phyloP scores from a whole-genome alignment of 35 echinoderm and acorn worm genomes.

The Amphiura filiformis region DNA sequence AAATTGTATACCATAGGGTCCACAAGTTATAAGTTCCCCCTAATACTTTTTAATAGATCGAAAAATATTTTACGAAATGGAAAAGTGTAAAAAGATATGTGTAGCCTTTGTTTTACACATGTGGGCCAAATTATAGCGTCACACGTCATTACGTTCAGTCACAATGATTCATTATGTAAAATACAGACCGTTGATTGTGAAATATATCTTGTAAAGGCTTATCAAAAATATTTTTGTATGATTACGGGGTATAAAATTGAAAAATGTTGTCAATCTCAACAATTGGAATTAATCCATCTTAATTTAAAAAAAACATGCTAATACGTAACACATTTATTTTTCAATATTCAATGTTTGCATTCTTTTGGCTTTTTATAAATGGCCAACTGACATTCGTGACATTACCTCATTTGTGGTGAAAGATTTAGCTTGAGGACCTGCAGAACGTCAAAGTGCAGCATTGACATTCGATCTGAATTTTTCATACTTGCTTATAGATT shows the following conservation, averaged over 20 bases:
- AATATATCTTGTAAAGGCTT: not conserved
- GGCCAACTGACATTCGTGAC: not conserved
- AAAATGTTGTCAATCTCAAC: not conserved
- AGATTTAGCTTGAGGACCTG: not conserved
- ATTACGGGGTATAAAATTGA: not conserved
- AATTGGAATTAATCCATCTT: not conserved
- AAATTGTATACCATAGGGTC: too few species aligned
- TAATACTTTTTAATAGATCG: too few species aligned
- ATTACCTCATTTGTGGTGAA: not conserved
- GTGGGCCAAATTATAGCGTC: too few species aligned
- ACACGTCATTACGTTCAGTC: too few species aligned
- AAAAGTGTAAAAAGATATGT: too few species aligned
- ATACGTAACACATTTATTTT: not conserved
- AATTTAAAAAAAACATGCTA: not conserved
- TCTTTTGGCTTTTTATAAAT: not conserved
- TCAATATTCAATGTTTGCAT: conserved; percentile 12
- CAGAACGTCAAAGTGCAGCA: not conserved
- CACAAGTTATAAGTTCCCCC: too few species aligned
- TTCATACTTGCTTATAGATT: not conserved
- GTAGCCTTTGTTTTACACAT: too few species aligned
- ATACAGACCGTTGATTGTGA: too few species aligned
- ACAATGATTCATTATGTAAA: too few species aligned
- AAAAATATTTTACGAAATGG: too few species aligned
- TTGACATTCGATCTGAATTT: not conserved
- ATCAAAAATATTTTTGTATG: not conserved